These are phyloP conservation scores for Epirrhoe alternata DNA, from an alignment of 2,888 invertebrate species.

Conservation along the genomic window DNA sequence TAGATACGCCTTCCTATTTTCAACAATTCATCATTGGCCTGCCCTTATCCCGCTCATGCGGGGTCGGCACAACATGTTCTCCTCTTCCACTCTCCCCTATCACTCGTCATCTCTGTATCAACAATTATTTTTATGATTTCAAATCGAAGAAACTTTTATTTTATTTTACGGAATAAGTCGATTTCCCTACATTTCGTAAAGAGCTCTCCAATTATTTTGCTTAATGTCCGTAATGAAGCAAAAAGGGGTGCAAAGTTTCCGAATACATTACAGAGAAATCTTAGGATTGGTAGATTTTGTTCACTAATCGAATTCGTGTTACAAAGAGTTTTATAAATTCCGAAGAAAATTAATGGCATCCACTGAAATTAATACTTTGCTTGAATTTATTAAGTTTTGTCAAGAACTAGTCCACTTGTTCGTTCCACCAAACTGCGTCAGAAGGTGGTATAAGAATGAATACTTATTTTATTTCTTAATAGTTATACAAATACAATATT, in stretches of 20 bases:
- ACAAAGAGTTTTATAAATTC: slow-evolving; percentile 63
- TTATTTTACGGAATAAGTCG: not conserved
- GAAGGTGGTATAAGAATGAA: slow-evolving; percentile 6
- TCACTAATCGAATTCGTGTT: slow-evolving; percentile 67
- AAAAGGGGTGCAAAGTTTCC: slow-evolving; percentile 52
- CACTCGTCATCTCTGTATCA: no score
- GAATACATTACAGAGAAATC: slow-evolving; percentile 61
- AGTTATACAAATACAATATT: not conserved
- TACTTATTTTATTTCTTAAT: no score
- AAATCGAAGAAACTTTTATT: not conserved
- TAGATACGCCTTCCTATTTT: no score
- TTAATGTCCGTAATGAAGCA: slow-evolving; percentile 28
- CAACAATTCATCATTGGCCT: no score
- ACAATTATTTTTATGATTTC: no score
- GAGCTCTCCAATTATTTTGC: slow-evolving; percentile 34
- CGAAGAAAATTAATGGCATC: slow-evolving; percentile 51
- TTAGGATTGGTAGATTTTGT: slow-evolving; percentile 63
- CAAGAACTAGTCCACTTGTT: no score
- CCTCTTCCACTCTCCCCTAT: no score
- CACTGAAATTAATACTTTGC: slow-evolving; percentile 65
- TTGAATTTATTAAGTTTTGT: slow-evolving; percentile 58
- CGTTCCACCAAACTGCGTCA: no score
- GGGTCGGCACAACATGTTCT: no score
- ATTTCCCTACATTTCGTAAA: slow-evolving; percentile 4
- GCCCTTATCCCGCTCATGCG: no score